Base-by-base conservation (phyloP, 2,113 vertebrate species). In the Aegithalos caudatus region DNA sequence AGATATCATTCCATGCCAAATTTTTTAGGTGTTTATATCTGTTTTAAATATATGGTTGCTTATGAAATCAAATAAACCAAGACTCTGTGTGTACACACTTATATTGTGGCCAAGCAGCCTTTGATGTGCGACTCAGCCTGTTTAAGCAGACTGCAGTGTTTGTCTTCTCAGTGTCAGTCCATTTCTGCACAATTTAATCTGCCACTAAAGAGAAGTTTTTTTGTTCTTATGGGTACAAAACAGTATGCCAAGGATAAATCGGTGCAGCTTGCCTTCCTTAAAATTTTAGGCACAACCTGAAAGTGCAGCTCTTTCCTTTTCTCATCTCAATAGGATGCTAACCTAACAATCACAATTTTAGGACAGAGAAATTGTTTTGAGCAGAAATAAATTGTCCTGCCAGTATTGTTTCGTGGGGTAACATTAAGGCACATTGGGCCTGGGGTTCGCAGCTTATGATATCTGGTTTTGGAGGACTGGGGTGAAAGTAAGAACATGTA, bases 131-230 rank as follows among this genome's bases (percentile, higher is more conserved):
- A 23, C 71, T 65, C 90, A 81, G 76, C 48, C 80, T 94, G 67
- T 93, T 95, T 96, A 95, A 90, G 87, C 1, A 1, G 71, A 50
- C 64, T 60, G 64, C n/a, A 6, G 54, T 80, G 81, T 95, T 91
- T 93, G 66, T 79, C 79, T 85, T 94, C 90, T 90, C 85, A 74
- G 37, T 90, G 92, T 95, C 93, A 91, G 84, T 94, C 85, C 88
- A 62, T 96, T 96, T 97, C 93, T 94, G 93, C 93, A 69, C 92
- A 86, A 95, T 96, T 96, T 95, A 86, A 94, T 92, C 90, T 92
- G 74, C 66, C 84, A 58, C 67, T 91, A 82, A 91, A 90, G 88
- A 81, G 67, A 80, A 82, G 40, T n/a, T 78, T 92, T 90, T 90
- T 96, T 93, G 51, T 76, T 86, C 48, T 88, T 79, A 53, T 12